Percentiles rank a stretch among this genome's conserved stretches.
Conservation (phyloP, 2,797 vertebrate genomes). For the Mycteria americana region DNA sequence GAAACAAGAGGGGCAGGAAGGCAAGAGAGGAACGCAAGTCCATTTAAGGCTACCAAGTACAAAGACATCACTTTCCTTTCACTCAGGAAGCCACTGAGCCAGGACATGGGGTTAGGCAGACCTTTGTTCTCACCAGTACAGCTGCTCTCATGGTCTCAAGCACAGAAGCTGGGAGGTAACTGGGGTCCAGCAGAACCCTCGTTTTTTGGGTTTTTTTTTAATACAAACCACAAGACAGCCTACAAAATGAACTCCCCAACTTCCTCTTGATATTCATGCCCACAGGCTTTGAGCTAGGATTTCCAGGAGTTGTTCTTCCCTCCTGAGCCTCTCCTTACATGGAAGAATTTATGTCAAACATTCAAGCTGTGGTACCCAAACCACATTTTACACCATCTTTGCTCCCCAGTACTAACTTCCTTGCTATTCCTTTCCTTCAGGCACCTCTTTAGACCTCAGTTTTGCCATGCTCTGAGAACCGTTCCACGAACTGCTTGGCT, state of each 20-base stretch:
- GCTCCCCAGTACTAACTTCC: not conserved
- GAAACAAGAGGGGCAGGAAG: not conserved
- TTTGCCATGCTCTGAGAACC: not conserved
- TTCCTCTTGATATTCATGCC: not conserved
- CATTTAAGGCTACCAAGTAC: not conserved
- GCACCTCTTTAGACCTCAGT: not conserved
- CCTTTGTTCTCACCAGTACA: not conserved
- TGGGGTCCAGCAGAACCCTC: not conserved
- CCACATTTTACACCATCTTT: not conserved
- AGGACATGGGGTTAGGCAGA: not conserved
- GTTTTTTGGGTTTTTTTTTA: not conserved
- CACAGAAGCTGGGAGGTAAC: not conserved
- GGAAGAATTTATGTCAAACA: not conserved
- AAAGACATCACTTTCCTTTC: not conserved
- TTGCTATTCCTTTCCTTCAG: not conserved
- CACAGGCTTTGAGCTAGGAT: not conserved
- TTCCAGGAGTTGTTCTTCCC: not conserved
- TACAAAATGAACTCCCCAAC: not conserved
- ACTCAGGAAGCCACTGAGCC: not conserved
- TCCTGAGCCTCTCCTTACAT: not conserved
- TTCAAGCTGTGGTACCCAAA: not conserved
- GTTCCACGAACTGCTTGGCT: not conserved
- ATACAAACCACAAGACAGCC: not conserved
- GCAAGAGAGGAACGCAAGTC: not conserved
- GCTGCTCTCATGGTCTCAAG: not conserved